phyloP scores from a whole-genome alignment of 2,888 invertebrate genomes.

The Beris chalybata region DNA sequence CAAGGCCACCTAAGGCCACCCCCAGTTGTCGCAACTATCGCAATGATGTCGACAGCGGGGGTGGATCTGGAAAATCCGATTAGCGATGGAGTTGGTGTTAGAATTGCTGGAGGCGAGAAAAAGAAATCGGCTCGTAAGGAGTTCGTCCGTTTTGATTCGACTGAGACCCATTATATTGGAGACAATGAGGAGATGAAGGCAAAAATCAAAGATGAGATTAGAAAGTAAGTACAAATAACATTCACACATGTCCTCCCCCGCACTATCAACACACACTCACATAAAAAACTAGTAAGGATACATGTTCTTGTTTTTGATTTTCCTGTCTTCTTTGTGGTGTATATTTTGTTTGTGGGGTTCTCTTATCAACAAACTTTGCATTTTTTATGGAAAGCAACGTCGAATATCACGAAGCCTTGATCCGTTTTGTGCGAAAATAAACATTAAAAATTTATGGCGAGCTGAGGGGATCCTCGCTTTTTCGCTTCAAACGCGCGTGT shows the following conservation, averaged over 20 bases:
- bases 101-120: background rate
- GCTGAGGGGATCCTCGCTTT: background rate
- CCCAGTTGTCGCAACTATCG: conserved; percentile 16
- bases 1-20: conserved; percentile 13
- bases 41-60: conserved; percentile 23
- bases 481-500: too few relatives aligned
- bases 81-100: background rate
- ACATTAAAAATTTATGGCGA: background rate
- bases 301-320: too few relatives aligned
- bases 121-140: conserved; percentile 30
- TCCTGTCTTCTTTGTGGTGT: background rate
- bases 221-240: conserved; percentile 37
- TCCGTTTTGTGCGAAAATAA: conserved; percentile 7
- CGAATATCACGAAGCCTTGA: conserved; percentile 1
- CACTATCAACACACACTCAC: background rate
- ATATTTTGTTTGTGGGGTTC: background rate
- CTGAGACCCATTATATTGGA: conserved; percentile 37
- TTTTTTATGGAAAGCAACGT: background rate
- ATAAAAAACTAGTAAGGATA: too few relatives aligned
- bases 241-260: background rate
- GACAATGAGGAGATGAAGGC: conserved; percentile 39
- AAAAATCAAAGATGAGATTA: conserved; percentile 41
- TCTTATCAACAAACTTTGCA: background rate
- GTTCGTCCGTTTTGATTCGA: conserved; percentile 40
- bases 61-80: conserved; percentile 11